Conservation (phyloP, 2,888 invertebrate genomes). For the Drosophila nr. perissopoda region DNA sequence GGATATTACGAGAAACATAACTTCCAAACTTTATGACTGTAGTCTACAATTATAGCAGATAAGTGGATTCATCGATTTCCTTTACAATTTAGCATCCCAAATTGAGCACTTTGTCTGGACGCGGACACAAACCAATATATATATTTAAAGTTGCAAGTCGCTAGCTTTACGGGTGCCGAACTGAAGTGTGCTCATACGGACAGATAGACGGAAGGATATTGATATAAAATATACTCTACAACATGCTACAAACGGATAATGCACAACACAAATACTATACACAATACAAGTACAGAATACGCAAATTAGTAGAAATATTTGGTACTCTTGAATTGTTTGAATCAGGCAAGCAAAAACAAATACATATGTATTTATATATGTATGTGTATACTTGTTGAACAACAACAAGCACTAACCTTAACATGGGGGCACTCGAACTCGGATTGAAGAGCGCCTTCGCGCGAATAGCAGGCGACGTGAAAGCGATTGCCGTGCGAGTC, state of each 20-base stretch:
- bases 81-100: neutral
- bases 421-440: slow-evolving; percentile 99
- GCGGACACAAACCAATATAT: neutral
- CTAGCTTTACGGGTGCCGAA: no score
- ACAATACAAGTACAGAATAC: no score
- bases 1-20: no score
- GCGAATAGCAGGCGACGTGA: slow-evolving; percentile 97
- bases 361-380: neutral
- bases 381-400: neutral
- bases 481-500: slow-evolving; percentile 99
- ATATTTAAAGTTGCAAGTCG: neutral
- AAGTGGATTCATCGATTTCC: neutral
- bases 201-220: neutral
- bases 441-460: slow-evolving; percentile 93
- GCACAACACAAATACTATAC: no score
- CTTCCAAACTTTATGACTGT: neutral
- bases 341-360: neutral
- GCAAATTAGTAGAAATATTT: neutral
- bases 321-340: neutral
- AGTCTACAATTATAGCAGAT: neutral
- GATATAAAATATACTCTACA: neutral
- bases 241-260: no score
- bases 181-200: neutral
- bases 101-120: neutral
- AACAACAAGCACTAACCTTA: slow-evolving; percentile 88